A percentile compares a stretch with the other conserved stretches of the same genome.
Conservation (phyloP, 2,888 invertebrate genomes). For the Caprella mutica region DNA sequence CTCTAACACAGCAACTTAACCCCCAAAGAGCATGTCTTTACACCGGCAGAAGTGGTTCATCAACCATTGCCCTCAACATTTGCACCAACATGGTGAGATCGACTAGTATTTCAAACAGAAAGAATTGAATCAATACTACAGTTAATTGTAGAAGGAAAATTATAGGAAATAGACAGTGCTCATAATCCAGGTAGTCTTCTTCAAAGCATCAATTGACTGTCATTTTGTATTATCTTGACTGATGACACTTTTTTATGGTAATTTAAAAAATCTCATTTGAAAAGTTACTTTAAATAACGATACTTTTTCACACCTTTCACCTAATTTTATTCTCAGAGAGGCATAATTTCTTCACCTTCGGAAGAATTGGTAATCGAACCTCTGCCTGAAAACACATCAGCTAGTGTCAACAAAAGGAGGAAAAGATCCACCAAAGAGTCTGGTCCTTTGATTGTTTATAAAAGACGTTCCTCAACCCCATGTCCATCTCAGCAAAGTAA, state of each 20-base stretch:
- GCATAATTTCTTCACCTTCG: conserved; percentile 18
- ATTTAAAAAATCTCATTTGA: no score
- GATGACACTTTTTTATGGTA: no score
- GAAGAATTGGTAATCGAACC: conserved; percentile 29
- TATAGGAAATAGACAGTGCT: no score
- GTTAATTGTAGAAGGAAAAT: no score
- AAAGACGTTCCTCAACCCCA: neutral
- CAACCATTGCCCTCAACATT: conserved; percentile 1
- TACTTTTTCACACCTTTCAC: no score
- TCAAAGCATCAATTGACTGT: no score
- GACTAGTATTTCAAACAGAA: no score
- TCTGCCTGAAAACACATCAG: conserved; percentile 10
- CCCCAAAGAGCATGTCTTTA: neutral
- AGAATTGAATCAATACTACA: no score
- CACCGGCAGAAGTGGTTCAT: neutral
- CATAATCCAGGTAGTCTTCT: neutral
- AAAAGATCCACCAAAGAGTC: neutral
- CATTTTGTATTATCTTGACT: no score
- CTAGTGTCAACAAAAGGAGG: neutral
- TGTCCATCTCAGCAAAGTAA: no score
- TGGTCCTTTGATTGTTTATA: conserved; percentile 2
- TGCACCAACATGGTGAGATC: conserved; percentile 3
- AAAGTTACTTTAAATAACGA: no score
- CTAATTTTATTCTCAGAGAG: conserved; percentile 16
- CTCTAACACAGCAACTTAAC: neutral